These are phyloP conservation scores for Drosophila bifasciata DNA, from an alignment of 1,140 invertebrate genomes.

Conservation along the genomic window DNA sequence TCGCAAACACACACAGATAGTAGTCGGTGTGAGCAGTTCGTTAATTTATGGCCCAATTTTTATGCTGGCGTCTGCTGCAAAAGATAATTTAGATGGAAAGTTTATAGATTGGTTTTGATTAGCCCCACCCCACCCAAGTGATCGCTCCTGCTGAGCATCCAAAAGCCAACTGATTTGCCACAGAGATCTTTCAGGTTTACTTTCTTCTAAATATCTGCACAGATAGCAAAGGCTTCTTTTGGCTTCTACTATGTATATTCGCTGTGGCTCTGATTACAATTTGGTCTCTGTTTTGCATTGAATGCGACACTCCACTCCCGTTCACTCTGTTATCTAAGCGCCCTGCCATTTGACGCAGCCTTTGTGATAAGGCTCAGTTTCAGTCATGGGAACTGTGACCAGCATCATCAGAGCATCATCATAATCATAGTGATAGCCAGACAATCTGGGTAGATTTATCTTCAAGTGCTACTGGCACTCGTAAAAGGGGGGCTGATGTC, in stretches of 20 bases:
- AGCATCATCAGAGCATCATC: slow-evolving; percentile 21
- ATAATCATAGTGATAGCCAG: slow-evolving; percentile 41
- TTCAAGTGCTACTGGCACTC: slow-evolving; percentile 50
- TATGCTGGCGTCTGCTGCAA: slow-evolving; percentile 22
- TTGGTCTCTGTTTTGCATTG: slow-evolving; percentile 32
- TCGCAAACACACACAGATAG: no score
- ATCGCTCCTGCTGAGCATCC: slow-evolving; percentile 2
- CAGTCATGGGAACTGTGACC: no score
- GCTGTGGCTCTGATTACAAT: not conserved
- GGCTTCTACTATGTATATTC: slow-evolving; percentile 22
- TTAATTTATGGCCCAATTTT: slow-evolving; percentile 62
- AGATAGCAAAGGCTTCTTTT: slow-evolving; percentile 49
- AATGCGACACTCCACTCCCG: slow-evolving; percentile 52
- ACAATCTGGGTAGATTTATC: slow-evolving; percentile 58
- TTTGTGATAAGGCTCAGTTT: slow-evolving; percentile 46
- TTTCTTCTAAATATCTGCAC: slow-evolving; percentile 35
- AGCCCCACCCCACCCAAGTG: not conserved
- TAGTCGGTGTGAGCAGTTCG: slow-evolving; percentile 23
- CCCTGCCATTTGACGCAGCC: slow-evolving; percentile 66
- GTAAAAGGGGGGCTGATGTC: not conserved
- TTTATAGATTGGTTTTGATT: not conserved
- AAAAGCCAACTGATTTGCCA: slow-evolving; percentile 1
- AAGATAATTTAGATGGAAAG: slow-evolving; percentile 8
- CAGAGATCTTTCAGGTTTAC: slow-evolving; percentile 1
- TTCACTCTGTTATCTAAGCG: slow-evolving; percentile 62